phyloP scores from a whole-genome alignment of 2,797 vertebrate genomes.

The Brachyrhaphis roseni region DNA sequence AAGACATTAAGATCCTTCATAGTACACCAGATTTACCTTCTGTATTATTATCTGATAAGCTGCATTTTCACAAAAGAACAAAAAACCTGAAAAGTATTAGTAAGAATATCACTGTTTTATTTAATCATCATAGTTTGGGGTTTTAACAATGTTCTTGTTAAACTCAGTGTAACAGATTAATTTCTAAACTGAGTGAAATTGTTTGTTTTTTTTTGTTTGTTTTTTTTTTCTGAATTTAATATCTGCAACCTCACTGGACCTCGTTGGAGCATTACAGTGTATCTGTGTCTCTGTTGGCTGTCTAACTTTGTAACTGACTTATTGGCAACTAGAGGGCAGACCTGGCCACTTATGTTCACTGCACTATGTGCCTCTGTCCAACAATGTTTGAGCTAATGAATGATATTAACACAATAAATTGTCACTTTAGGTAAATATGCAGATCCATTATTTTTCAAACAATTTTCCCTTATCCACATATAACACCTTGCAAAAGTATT shows the following conservation, averaged over 20 bases:
- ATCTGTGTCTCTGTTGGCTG: constrained; percentile 18
- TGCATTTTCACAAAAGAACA: not conserved
- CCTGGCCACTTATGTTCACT: constrained; percentile 61
- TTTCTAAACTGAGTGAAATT: not conserved
- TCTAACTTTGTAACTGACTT: constrained; percentile 60
- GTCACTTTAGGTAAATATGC: not conserved
- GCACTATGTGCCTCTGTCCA: constrained; percentile 18
- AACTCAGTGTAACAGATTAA: not conserved
- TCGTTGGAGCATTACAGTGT: not conserved
- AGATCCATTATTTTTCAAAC: not conserved
- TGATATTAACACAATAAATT: not conserved
- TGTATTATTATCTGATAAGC: constrained; percentile 5
- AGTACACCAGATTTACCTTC: constrained; percentile 41
- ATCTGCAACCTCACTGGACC: not conserved
- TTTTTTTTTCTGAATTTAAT: not conserved
- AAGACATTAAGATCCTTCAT: constrained; percentile 49
- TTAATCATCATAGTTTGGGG: not conserved
- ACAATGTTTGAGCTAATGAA: constrained; percentile 5
- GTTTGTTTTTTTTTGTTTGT: not conserved
- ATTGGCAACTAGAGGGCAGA: constrained; percentile 80
- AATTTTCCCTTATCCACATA: not conserved
- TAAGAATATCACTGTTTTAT: not conserved
- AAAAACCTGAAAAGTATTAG: not conserved
- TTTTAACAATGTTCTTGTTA: not conserved
- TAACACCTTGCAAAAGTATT: not conserved